Base-by-base conservation (phyloP, 2,113 vertebrate species). In the Butastur rufipennis region DNA sequence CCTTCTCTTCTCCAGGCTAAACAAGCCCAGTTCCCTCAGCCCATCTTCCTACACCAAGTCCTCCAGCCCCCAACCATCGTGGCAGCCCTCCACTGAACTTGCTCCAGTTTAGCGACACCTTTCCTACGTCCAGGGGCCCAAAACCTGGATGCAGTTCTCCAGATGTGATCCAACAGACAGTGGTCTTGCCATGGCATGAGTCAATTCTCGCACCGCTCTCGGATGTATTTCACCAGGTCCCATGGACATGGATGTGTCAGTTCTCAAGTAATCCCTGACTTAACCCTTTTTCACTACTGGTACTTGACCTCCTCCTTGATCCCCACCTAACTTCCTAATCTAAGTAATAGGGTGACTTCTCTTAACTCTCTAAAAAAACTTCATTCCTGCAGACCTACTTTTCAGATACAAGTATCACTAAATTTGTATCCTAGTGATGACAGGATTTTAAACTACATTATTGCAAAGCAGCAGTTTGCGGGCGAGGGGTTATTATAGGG, bases 171-270 rank as follows among this genome's bases (percentile, higher is more conserved):
- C n/a, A 47, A 17, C 22, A 79, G 56, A n/a, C 14, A 36, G 32
- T 22, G 25, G 3, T 47, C 56, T 62, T 45, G 14, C 21, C 66
- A 1, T 0, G 20, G 14, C 14, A 34, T 1, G 34, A 27, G 22
- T 16, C 59, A 52, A 52, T 36, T 19, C 0, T 0, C 50, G 22
- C 0, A 11, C 45, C 0, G 10, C 19, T 9, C 40, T 13, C 5
- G 3, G 67, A 29, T 10, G 13, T 1, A 4, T 63, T 63, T 59
- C n/a, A 84, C 29, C n/a, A 52, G 25, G 38, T 83, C 23, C 29
- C 15, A 12, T 0, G 38, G 52, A 66, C 9, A 7, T 0, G 26
- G 26, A 27, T 6, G 27, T 27, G 16, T 59, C 26, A n/a, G 27
- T 56, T 66, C 63, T 61, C 34, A 42, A 59, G 17, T 29, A 68